These are phyloP conservation scores for Catagonus wagneri DNA, from an alignment of 2,113 vertebrate genomes.

Conservation along the genomic window DNA sequence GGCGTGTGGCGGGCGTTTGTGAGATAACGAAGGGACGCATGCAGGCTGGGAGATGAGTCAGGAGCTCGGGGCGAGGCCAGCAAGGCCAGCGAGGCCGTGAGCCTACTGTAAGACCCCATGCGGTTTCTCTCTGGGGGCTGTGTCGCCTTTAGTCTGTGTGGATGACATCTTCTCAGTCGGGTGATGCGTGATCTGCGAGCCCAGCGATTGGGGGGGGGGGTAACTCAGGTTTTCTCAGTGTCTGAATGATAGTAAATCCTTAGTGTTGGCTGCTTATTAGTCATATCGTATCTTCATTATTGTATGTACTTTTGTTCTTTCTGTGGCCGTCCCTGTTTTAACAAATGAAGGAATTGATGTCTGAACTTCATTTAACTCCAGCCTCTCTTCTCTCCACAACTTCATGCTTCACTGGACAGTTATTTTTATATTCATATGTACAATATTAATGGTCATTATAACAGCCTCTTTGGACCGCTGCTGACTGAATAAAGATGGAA, in stretches of 20 bases:
- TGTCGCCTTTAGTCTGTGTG: rapidly evolving
- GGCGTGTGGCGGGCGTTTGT: rapidly evolving
- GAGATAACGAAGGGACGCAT: rapidly evolving
- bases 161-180: rapidly evolving
- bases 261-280: neutral
- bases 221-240: neutral
- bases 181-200: rapidly evolving
- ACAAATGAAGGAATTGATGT: neutral
- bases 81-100: rapidly evolving
- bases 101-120: neutral
- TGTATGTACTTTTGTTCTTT: neutral
- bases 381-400: neutral
- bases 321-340: neutral
- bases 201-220: neutral
- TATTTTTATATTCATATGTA: neutral
- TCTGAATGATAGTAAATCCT: too few species aligned
- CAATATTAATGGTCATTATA: neutral
- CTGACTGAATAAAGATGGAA: neutral
- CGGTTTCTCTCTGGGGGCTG: rapidly evolving
- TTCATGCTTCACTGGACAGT: neutral
- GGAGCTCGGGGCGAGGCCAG: neutral
- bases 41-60: too few species aligned
- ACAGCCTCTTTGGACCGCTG: neutral
- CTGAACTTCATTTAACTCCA: neutral
- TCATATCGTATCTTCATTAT: rapidly evolving